phyloP scores from a whole-genome alignment of 1,140 invertebrate species.

The Papilio glaucus region DNA sequence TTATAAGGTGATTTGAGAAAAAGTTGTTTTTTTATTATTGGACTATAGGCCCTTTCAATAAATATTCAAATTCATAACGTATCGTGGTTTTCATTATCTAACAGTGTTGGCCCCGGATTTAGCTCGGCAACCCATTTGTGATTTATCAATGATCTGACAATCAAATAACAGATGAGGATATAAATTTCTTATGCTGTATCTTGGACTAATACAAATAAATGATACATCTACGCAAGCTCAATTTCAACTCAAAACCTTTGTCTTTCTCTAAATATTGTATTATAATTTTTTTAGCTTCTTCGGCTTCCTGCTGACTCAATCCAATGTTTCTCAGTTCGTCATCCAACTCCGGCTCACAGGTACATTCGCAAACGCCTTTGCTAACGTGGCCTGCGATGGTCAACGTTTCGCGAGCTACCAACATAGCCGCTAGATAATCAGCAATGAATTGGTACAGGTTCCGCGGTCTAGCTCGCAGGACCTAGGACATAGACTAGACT shows the following conservation, averaged over 20 bases:
- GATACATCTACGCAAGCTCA: no score
- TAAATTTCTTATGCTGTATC: no score
- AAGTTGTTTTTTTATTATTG: no score
- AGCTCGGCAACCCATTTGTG: no score
- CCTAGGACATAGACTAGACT: slow-evolving; percentile 31
- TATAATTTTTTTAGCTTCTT: slow-evolving; percentile 49
- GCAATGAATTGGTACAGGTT: slow-evolving; percentile 86
- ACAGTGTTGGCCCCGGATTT: no score
- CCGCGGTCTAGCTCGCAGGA: slow-evolving; percentile 85
- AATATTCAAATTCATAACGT: no score
- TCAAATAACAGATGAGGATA: no score
- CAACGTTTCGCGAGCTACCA: slow-evolving; percentile 85
- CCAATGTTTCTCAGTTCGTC: slow-evolving; percentile 52
- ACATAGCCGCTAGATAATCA: slow-evolving; percentile 85
- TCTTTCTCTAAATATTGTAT: slow-evolving; percentile 50
- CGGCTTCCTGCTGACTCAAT: slow-evolving; percentile 49
- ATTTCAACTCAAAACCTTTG: slow-evolving; percentile 46
- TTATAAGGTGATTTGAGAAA: no score
- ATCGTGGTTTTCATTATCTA: no score
- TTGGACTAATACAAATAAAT: no score
- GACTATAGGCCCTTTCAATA: no score
- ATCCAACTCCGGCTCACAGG: slow-evolving; percentile 51
- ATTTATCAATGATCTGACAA: no score
- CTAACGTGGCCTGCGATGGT: slow-evolving; percentile 56
- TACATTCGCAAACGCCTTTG: slow-evolving; percentile 45